Evolutionary conservation across 2,888 invertebrate genomes (phyloP).

Genomic region (Ptychoptera albimana): DNA sequence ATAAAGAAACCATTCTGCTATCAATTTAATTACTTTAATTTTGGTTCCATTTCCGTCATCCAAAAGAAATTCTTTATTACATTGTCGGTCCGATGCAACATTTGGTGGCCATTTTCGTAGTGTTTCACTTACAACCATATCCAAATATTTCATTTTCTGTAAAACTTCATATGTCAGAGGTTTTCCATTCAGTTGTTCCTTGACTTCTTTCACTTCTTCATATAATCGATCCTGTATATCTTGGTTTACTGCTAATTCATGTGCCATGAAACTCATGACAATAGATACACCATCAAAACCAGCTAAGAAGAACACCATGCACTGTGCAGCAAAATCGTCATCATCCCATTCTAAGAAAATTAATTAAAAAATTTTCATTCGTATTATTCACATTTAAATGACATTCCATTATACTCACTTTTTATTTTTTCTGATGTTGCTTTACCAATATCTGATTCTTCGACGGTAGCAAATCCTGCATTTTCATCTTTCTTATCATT

Average conservation of each 20-base stretch:
- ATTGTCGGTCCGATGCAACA: neutral
- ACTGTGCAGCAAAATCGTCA: constrained; percentile 42
- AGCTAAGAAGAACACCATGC: constrained; percentile 37
- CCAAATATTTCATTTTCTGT: constrained; percentile 42
- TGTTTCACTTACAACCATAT: constrained; percentile 30
- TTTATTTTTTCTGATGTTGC: neutral
- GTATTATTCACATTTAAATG: too few relatives aligned
- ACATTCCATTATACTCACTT: neutral
- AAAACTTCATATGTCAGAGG: constrained; percentile 37
- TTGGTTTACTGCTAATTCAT: constrained; percentile 40
- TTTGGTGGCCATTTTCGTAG: neutral
- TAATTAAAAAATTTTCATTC: neutral
- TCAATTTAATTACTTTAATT: neutral
- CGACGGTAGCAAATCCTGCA: too few relatives aligned
- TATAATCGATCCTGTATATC: constrained; percentile 38
- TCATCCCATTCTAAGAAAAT: constrained; percentile 20
- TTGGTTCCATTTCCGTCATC: neutral
- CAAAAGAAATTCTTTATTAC: constrained; percentile 22
- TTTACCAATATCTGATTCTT: constrained; percentile 6
- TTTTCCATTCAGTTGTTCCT: constrained; percentile 27
- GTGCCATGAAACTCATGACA: constrained; percentile 33
- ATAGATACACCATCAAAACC: constrained; percentile 35
- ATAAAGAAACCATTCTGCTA: too few relatives aligned
- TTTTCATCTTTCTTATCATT: too few relatives aligned
- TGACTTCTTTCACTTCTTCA: constrained; percentile 36